Evolutionary conservation across 53 echinoderm and acorn worm genomes (phyloP), one percentile per base, ranked within the genome.

Genomic region (Mesocentrotus franciscanus): DNA sequence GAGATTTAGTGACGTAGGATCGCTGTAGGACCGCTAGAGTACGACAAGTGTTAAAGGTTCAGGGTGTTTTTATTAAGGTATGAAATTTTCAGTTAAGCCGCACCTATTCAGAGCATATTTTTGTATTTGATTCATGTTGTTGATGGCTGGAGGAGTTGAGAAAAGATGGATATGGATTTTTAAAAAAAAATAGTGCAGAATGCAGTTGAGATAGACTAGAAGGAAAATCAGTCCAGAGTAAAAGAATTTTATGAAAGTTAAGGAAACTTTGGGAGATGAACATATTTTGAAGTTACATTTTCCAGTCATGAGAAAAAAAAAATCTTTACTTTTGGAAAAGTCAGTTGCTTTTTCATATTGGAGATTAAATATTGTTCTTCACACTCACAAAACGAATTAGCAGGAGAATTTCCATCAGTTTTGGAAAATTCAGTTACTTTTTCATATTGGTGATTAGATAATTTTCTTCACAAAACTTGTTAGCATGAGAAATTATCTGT

Each of bases 31-130:
- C 11, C n/a, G 32, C 58, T 0, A 58, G 87, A 57, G 87, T 87
- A 58, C 58, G 58, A 87, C 58, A 57, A 26, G 58, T 58, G 87
- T 87, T 87, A 59, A 58, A 29, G 58, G 87, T 87, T 87, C 87
- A 87, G 26, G 87, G 87, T 87, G 87, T 87, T 87, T 87, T 59
- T 87, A 58, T 87, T 58, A 58, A 58, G n/a, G 87, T 58, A 87
- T 56, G 22, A 85, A 81, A 26, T 58, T 58, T 87, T 87, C 87
- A 58, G 87, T 58, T 57, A 87, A 15, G 87, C 87, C 3, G 15
- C 55, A 55, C 55, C 84, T 49, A 57, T 87, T 87, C 57, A 87
- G 58, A 58, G 58, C 57, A 58, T 87, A 58, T 87, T 87, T 87
- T 87, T 10, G 87, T 58, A 87, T 10, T 58, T n/a, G 26, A 87